Percentiles rank a stretch among this genome's conserved stretches.
These are phyloP conservation scores for Drosophila parthenogenetica DNA, from an alignment of 2,888 invertebrate genomes.

Conservation along the genomic window DNA sequence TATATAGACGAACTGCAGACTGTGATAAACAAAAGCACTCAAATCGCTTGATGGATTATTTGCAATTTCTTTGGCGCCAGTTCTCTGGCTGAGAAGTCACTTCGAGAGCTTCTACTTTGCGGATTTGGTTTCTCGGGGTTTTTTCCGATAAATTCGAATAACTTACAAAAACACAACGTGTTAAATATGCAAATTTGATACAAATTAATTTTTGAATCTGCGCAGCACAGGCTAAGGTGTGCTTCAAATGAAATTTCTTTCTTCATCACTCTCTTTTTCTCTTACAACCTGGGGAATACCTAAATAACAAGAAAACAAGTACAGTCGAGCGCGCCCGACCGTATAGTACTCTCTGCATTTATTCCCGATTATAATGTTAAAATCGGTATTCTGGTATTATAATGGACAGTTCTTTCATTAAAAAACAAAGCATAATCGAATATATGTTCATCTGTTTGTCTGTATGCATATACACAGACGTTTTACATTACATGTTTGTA, in stretches of 20 bases:
- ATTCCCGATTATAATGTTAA: no score
- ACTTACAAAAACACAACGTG: slow-evolving; percentile 42
- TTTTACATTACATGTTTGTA: no score
- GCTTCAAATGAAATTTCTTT: slow-evolving; percentile 62
- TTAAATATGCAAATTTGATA: slow-evolving; percentile 70
- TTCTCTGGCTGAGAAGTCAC: slow-evolving; percentile 8
- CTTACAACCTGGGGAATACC: slow-evolving; percentile 64
- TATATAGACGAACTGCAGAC: background rate
- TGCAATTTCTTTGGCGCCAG: slow-evolving; percentile 80
- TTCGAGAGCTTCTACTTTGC: slow-evolving; percentile 46
- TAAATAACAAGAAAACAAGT: no score
- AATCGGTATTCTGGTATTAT: no score
- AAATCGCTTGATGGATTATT: slow-evolving; percentile 71
- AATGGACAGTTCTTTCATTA: no score
- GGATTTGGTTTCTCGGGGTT: slow-evolving; percentile 61
- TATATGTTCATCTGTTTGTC: no score
- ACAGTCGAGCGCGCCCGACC: no score
- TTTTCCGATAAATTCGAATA: slow-evolving; percentile 39
- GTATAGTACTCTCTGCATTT: no score
- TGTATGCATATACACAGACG: no score
- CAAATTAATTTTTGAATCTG: slow-evolving; percentile 59
- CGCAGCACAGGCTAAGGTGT: slow-evolving; percentile 32
- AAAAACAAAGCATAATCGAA: no score
- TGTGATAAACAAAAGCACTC: slow-evolving; percentile 56
- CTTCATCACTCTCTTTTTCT: slow-evolving; percentile 22